Evolutionary conservation across 2,797 vertebrate species (phyloP).

Genomic region (Valencia hispanica): DNA sequence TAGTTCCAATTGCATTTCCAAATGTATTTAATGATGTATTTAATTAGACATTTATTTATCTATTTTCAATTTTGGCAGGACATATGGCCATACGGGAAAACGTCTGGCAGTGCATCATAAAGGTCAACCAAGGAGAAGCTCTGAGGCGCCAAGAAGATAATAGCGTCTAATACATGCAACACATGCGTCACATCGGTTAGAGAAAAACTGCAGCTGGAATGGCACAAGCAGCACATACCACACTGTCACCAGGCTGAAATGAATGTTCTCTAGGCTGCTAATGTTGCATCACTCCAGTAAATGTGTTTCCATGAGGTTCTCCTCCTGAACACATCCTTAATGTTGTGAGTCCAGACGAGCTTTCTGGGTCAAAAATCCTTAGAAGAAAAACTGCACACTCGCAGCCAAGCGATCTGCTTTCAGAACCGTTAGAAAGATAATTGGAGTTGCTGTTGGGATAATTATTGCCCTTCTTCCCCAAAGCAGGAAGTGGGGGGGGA

Average conservation of each 20-base stretch:
- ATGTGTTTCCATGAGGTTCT: slow-evolving; percentile 39
- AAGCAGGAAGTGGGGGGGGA: slow-evolving; percentile 51
- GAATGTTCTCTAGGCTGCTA: slow-evolving; percentile 23
- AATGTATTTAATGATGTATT: too few relatives aligned
- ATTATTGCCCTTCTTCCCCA: slow-evolving; percentile 54
- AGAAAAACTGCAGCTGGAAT: slow-evolving; percentile 12
- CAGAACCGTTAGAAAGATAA: slow-evolving; percentile 40
- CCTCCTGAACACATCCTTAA: slow-evolving; percentile 26
- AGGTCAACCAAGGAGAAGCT: slow-evolving; percentile 63
- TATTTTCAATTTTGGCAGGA: too few relatives aligned
- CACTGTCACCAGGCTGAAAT: slow-evolving; percentile 39
- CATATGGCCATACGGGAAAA: slow-evolving; percentile 57
- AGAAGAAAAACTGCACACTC: slow-evolving; percentile 38
- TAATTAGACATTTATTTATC: too few relatives aligned
- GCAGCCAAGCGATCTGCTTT: slow-evolving; percentile 35
- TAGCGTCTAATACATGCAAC: slow-evolving; percentile 48
- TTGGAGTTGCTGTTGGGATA: slow-evolving; percentile 53
- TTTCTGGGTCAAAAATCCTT: slow-evolving; percentile 14
- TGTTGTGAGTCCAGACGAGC: slow-evolving; percentile 17
- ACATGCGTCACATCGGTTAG: slow-evolving; percentile 29
- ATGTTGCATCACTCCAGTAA: slow-evolving; percentile 45
- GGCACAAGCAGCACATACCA: slow-evolving; percentile 2
- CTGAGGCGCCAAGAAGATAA: slow-evolving; percentile 37
- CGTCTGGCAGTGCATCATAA: slow-evolving; percentile 39
- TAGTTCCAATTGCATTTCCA: too few relatives aligned